Base-by-base conservation (phyloP, 1,140 invertebrate genomes). In the Neodiprion virginianus region DNA sequence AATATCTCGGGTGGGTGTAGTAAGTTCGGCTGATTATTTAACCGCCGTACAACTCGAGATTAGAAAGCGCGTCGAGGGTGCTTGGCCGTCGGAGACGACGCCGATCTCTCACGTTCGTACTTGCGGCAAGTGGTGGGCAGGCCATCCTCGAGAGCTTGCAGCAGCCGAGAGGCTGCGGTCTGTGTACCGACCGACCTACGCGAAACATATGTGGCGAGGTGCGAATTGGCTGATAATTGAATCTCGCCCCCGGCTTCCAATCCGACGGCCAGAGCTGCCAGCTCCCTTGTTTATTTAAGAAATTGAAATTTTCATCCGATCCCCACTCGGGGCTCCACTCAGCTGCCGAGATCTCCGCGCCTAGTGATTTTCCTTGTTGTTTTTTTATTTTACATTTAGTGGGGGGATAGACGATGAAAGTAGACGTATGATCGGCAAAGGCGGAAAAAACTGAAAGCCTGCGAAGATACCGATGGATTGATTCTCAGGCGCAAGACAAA, bases 161-260 rank as follows among this genome's bases (percentile, higher is more conserved):
- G 2, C 28, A 40, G 28, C 28, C 28, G 28, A 40, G 28, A 40
- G 28, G 28, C 28, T 40, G 28, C 28, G 28, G 28, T 40, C 28
- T 40, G 28, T 40, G 28, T 40, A 40, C 28, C 2, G 5, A 40
- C 28, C 28, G 28, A 40, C 28, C 28, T 40, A 40, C 2, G 5
- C 28, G 5, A 40, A 40, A 40, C 28, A 61, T 8, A 61, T 17
- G 53, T 61, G 53, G 5, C n/a, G 53, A 61, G n/a, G 53, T 61
- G n/a, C 53, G 53, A 61, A 61, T 61, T 61, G 53, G n/a, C 53
- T 17, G 53, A 61, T 61, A 61, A 61, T 61, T 61, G 53, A 61
- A 61, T 61, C n/a, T 14, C 53, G 53, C n/a, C 8, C 11, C n/a
- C n/a, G n/a, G 3, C 11, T 61, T 61, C 53, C 11, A 61, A 7